Conservation (phyloP, 2,113 vertebrate genomes). For the Carassius carassius region DNA sequence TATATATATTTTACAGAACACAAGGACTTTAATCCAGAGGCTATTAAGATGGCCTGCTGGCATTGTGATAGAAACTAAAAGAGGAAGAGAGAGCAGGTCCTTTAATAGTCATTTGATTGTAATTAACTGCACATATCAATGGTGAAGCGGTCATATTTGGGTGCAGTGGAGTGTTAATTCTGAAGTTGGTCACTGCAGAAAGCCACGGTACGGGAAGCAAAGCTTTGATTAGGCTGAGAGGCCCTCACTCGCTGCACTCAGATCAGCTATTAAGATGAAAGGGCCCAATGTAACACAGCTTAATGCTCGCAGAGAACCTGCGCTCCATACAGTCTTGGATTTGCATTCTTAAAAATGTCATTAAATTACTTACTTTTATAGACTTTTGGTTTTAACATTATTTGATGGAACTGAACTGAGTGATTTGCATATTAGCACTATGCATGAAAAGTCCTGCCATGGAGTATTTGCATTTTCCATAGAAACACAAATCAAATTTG, state of each 20-base stretch:
- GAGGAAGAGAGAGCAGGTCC: slow-evolving; percentile 53
- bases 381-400: slow-evolving; percentile 73
- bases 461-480: slow-evolving; percentile 46
- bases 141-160: slow-evolving; percentile 72
- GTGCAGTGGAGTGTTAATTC: slow-evolving; percentile 76
- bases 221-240: slow-evolving; percentile 75
- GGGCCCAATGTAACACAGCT: slow-evolving; percentile 70
- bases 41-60: slow-evolving; percentile 44
- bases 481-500: slow-evolving; percentile 43
- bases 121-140: slow-evolving; percentile 77
- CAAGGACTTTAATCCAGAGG: slow-evolving; percentile 41
- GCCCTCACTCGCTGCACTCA: slow-evolving; percentile 70
- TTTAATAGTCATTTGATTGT: slow-evolving; percentile 68
- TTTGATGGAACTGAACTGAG: slow-evolving; percentile 67
- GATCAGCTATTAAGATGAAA: slow-evolving; percentile 83
- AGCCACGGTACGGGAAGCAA: slow-evolving; percentile 76
- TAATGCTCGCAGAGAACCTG: slow-evolving; percentile 76
- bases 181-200: slow-evolving; percentile 73
- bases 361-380: slow-evolving; percentile 78
- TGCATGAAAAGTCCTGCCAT: slow-evolving; percentile 66
- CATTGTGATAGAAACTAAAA: slow-evolving; percentile 62
- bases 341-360: slow-evolving; percentile 78
- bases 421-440: slow-evolving; percentile 76
- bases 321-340: slow-evolving; percentile 69
- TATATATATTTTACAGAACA: slow-evolving; percentile 19